Percentiles rank a stretch among this genome's conserved stretches.
These are phyloP conservation scores for Drosophila yakuba DNA, from an alignment of 1,140 invertebrate genomes.

Conservation along the genomic window DNA sequence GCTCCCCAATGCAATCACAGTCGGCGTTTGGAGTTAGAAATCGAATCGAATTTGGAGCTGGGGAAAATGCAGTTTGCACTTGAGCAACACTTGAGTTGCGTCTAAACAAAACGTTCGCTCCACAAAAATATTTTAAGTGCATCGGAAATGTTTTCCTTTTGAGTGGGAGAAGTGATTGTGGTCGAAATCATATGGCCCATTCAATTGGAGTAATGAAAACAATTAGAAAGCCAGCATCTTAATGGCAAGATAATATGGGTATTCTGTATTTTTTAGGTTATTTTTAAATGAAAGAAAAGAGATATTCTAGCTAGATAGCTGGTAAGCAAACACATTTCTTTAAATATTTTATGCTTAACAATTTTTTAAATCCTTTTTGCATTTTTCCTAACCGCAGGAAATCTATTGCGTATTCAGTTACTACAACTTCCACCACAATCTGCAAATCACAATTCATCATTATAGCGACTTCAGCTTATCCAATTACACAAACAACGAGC, in stretches of 20 bases:
- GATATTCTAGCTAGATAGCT: too few relatives aligned
- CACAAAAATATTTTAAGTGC: conserved; percentile 44
- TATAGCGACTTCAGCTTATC: conserved; percentile 41
- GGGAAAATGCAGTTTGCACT: conserved; percentile 39
- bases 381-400: conserved; percentile 5
- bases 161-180: conserved; percentile 29
- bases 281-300: neutral
- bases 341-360: too few relatives aligned
- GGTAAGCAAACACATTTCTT: too few relatives aligned
- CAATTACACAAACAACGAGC: conserved; percentile 36
- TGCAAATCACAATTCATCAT: conserved; percentile 45
- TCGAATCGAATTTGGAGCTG: conserved; percentile 13
- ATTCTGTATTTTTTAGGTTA: neutral
- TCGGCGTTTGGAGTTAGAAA: conserved; percentile 11
- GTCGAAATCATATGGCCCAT: conserved; percentile 17
- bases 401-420: conserved; percentile 42
- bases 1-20: conserved; percentile 27
- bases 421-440: conserved; percentile 38
- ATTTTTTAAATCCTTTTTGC: neutral
- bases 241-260: conserved; percentile 15
- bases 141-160: conserved; percentile 36
- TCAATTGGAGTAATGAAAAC: conserved; percentile 36
- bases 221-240: conserved; percentile 7
- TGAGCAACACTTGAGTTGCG: conserved; percentile 41
- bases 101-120: conserved; percentile 41